These are phyloP conservation scores for Ataeniobius toweri DNA, from an alignment of 2,797 vertebrate genomes.

Conservation along the genomic window DNA sequence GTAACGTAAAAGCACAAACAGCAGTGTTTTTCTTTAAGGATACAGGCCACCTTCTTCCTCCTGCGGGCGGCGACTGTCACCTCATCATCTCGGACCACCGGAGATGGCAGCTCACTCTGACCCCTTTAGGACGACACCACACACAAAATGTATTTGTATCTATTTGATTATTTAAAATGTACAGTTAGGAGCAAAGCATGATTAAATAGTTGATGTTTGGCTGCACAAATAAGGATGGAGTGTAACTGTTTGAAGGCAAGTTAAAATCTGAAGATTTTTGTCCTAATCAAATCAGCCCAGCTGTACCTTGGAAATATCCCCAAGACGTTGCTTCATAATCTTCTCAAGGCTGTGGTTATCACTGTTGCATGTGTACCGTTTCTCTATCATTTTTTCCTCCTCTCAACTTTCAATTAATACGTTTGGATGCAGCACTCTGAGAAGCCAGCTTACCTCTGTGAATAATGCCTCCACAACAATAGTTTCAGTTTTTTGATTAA, in stretches of 20 bases:
- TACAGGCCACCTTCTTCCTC: conserved; percentile 90
- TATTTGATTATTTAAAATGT: no score
- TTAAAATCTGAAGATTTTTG: no score
- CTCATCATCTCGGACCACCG: conserved; percentile 83
- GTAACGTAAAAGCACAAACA: not conserved
- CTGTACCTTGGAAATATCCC: no score
- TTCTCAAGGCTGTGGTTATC: no score
- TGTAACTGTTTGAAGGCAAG: not conserved
- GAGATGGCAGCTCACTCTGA: conserved; percentile 79
- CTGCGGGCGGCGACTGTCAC: conserved; percentile 83
- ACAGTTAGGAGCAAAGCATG: not conserved
- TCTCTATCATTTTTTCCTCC: not conserved
- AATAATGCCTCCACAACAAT: no score
- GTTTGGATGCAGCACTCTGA: not conserved
- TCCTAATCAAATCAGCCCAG: no score
- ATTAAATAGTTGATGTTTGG: no score
- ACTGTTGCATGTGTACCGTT: no score
- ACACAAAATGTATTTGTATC: not conserved
- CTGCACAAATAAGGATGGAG: not conserved
- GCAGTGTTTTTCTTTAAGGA: conserved; percentile 73
- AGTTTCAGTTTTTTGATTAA: no score
- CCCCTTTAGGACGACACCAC: conserved; percentile 63
- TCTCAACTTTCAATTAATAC: not conserved
- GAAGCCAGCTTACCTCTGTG: not conserved
- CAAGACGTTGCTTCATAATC: no score